Evolutionary conservation across 2,797 vertebrate genomes (phyloP).

Genomic region (Natrix natrix): DNA sequence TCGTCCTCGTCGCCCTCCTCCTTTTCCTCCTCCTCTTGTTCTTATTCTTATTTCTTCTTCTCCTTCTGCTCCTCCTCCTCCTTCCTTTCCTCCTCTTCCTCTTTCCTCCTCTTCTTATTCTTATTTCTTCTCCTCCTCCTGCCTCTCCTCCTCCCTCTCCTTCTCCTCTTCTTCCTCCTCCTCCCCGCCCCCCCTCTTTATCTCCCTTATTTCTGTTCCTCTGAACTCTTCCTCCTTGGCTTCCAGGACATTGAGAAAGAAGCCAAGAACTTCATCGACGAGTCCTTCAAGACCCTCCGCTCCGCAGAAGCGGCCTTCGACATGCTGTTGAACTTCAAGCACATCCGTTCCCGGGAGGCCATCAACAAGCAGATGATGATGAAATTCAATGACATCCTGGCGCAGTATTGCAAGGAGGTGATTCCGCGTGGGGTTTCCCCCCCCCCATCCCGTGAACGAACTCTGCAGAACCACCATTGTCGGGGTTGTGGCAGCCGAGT

Average conservation of each 20-base stretch:
- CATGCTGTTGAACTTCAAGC: constrained; percentile 87
- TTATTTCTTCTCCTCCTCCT: too few species aligned
- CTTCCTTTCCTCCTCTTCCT: neutral
- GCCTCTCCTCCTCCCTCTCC: neutral
- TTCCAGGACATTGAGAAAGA: constrained; percentile 85
- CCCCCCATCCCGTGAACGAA: neutral
- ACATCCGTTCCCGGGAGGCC: constrained; percentile 79
- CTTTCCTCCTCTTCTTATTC: neutral
- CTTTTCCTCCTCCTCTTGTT: too few species aligned
- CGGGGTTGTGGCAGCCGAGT: neutral
- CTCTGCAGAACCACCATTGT: neutral
- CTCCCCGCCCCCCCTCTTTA: neutral
- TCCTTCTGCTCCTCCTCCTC: too few species aligned
- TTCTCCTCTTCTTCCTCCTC: neutral
- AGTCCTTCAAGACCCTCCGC: constrained; percentile 87
- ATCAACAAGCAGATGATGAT: constrained; percentile 86
- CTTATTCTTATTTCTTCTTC: too few species aligned
- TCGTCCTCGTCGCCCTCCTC: accelerated
- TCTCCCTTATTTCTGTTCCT: neutral
- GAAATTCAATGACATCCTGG: constrained; percentile 85
- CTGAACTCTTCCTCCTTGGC: neutral
- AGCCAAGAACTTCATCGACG: constrained; percentile 84
- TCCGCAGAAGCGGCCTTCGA: constrained; percentile 89
- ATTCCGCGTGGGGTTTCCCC: neutral
- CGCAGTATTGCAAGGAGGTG: constrained; percentile 94